Evolutionary conservation across 2,113 vertebrate species (phyloP), one percentile per base, ranked within the genome.

Genomic region (Myrmophylax atrothorax): DNA sequence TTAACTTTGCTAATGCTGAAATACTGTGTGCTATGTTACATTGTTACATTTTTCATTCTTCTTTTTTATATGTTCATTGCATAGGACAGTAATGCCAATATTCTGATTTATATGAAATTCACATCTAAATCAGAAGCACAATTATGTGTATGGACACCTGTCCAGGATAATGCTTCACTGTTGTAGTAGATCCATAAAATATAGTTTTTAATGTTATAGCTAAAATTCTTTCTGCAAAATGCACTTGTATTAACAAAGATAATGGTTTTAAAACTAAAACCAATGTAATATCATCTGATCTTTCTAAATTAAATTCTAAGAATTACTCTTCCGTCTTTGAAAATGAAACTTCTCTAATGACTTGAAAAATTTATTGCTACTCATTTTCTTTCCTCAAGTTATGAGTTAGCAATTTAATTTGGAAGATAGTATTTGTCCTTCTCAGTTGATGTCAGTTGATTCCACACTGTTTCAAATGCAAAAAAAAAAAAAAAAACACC

Each of bases 221-320:
- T 38, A 74, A 81, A 84, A 81, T 81, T 87, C 16, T 56, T 74
- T 5, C 44, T 75, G 9, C 6, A 66, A 73, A 83, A 75, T 70
- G 9, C 29, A 29, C 46, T 86, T 80, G 17, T 50, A 47, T 79
- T 69, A 84, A 50, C 12, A 62, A 80, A 74, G 3, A 12, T 55
- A 42, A 80, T 46, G 22, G 3, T 81, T 85, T 82, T 35, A 70
- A 55, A 29, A 62, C 24, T 49, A 46, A 94, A 83, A 40, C 58
- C 31, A 80, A 46, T 49, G 20, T 35, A 74, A 84, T 37, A 10
- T 59, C 10, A 60, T 50, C 29, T 64, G 29, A 47, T 76, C 52
- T 81, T 84, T 78, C 49, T 49, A 91, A 78, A 82, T 90, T 47
- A 13, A 79, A 47, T 82, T 92, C 47, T 86, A 80, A 93, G 92